Evolutionary conservation across 92 coral and sea anemone species (phyloP).

Genomic region (Porites lobata): DNA sequence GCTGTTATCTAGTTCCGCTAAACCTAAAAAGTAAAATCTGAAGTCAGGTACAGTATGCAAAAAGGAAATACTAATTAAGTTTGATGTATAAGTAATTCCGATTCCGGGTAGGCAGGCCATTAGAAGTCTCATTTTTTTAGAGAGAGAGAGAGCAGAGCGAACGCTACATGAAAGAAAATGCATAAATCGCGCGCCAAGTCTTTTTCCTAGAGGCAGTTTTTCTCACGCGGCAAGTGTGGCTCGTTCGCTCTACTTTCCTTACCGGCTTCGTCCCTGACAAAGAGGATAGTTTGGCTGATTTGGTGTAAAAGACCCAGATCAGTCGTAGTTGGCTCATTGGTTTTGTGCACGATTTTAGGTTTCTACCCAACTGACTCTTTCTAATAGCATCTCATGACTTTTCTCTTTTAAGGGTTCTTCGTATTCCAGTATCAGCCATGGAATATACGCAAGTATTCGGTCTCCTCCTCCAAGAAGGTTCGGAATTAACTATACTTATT

Average conservation of each 20-base stretch:
- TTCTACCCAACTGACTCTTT: too few relatives aligned
- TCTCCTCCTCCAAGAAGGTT: conserved; percentile 93
- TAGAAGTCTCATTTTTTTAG: too few relatives aligned
- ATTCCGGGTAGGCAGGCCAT: too few relatives aligned
- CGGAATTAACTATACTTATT: background rate
- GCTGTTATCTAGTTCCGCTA: background rate
- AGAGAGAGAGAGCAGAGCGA: too few relatives aligned
- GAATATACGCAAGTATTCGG: conserved; percentile 87
- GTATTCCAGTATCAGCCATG: conserved; percentile 69
- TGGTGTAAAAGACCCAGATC: background rate
- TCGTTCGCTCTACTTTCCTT: too few relatives aligned
- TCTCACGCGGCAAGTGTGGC: too few relatives aligned
- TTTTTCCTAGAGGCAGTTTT: too few relatives aligned
- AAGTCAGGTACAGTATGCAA: background rate
- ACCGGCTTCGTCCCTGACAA: too few relatives aligned
- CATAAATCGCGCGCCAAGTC: too few relatives aligned
- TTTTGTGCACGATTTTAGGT: too few relatives aligned
- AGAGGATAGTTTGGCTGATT: background rate
- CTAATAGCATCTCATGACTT: background rate
- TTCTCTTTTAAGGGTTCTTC: conserved; percentile 65
- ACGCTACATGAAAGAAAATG: too few relatives aligned
- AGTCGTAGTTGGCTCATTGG: too few relatives aligned
- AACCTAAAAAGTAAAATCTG: background rate
- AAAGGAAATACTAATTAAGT: background rate
- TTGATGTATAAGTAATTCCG: background rate